Evolutionary conservation across 1,140 invertebrate species (phyloP), one percentile per base, ranked within the genome.

Genomic region (Scaptomyza montana): DNA sequence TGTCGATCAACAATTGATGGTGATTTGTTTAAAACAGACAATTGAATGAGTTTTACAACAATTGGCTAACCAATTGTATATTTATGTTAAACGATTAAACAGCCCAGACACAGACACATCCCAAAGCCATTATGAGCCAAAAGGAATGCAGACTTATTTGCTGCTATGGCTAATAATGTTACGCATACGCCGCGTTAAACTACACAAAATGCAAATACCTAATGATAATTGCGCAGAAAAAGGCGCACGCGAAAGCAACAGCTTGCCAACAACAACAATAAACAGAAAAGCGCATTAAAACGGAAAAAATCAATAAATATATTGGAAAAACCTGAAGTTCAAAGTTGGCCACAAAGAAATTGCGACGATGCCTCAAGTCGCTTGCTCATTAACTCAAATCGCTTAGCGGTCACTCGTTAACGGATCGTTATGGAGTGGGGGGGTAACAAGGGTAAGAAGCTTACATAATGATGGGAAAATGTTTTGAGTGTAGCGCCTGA

Each of bases 401-500:
- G 10, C 3, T 50, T 67, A 56, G 50, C 54, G 63, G 64, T 47
- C 59, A 56, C 61, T 77, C 54, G 46, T 80, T 69, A 77, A 45
- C 43, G 25, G 33, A 4, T 12, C 5, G 51, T 16, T 5, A 8
- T 13, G 12, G 1, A 0, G 16, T 7, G 13, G 19, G 9, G 9
- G 8, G 30, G 2, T 16, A n/a, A n/a, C 12, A 7, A 39, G 49
- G 63, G 46, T 12, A 70, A 60, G 43, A 21, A 19, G 53, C 55
- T 82, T 78, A 67, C 72, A 89, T 87, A 87, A 87, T 87, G 78
- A 87, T 87, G 84, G 82, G 82, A 87, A 86, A 87, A 76, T 76
- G 51, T 78, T 62, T 41, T 62, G 50, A 25, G 19, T 69, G 36
- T 28, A n/a, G n/a, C 36, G 61, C 50, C 28, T 75, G 82, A 87